phyloP scores from a whole-genome alignment of 1,140 invertebrate species.

The Littorina saxatilis region DNA sequence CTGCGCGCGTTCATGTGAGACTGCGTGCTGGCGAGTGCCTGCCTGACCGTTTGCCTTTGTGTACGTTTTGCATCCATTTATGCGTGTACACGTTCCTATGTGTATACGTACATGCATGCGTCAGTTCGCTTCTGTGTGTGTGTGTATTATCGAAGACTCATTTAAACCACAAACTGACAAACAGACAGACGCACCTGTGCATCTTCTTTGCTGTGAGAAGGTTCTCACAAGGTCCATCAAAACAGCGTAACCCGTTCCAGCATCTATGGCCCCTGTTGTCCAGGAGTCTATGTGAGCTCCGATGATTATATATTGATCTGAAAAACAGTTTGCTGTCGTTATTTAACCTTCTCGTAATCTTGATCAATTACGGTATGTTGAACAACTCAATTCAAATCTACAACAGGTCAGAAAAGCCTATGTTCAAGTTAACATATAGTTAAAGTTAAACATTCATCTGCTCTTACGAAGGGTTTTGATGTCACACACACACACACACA shows the following conservation, averaged over 20 bases:
- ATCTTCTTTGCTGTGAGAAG: constrained; percentile 65
- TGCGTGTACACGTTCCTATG: no score
- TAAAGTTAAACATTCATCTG: background rate
- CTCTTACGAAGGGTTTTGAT: background rate
- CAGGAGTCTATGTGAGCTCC: constrained; percentile 82
- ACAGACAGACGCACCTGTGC: background rate
- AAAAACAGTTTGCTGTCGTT: constrained; percentile 15
- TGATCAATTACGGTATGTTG: background rate
- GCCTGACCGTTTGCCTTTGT: no score
- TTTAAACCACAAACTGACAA: no score
- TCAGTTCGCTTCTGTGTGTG: no score
- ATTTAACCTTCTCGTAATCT: background rate
- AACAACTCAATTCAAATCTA: background rate
- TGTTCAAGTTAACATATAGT: background rate
- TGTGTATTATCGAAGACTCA: no score
- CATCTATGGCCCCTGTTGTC: constrained; percentile 79
- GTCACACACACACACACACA: background rate
- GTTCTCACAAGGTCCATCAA: constrained; percentile 78
- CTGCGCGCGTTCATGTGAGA: no score
- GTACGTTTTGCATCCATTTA: no score
- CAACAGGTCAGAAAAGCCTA: background rate
- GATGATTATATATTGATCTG: constrained; percentile 80
- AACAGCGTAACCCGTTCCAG: constrained; percentile 77
- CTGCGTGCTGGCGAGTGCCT: no score
- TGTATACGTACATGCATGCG: no score